Evolutionary conservation across 2,797 vertebrate genomes (phyloP), one percentile per base, ranked within the genome.

Genomic region (Syndactyla subalaris): DNA sequence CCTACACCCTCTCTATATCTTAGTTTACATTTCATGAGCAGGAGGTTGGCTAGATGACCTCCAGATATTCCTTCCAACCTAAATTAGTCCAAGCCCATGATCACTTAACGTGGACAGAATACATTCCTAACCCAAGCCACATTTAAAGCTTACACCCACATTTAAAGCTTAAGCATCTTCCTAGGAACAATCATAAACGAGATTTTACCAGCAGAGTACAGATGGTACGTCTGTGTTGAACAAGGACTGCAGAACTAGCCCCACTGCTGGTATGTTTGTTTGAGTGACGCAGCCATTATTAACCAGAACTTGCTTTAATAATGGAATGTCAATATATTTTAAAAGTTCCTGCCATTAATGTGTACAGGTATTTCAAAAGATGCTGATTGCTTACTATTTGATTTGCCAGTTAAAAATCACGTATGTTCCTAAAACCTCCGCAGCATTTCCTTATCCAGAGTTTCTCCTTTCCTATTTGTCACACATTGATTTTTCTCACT

Each of bases 381-480:
- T 48, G 49, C 63, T 72, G 21, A 22, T 26, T 0, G 19, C 78
- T 73, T 7, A 2, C 76, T 89, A n/a, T 61, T 87, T 70, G 39
- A 61, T 32, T 32, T 52, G n/a, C 39, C 57, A 70, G 58, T 75
- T 91, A 45, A 72, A 92, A 88, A 88, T 84, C 43, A 45, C 1
- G 0, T 41, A 34, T 9, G 23, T 70, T 80, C 89, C 58, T 66
- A 68, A 91, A 94, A 84, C 32, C 54, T 88, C 57, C 39, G 30
- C n/a, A 24, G 41, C 15, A 14, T 72, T 95, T 95, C 48, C 79
- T 88, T 45, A 73, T 36, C 49, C 48, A 63, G 46, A 94, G 57
- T 68, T 78, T 88, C 80, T 82, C 59, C 81, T 41, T 88, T 95
- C 39, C 73, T 79, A 71, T 94, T 95, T 92, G 61, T 92, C 92